These are phyloP conservation scores for human (Homo sapiens) DNA, from an alignment of 2,113 vertebrate genomes.

Conservation along the genomic window DNA sequence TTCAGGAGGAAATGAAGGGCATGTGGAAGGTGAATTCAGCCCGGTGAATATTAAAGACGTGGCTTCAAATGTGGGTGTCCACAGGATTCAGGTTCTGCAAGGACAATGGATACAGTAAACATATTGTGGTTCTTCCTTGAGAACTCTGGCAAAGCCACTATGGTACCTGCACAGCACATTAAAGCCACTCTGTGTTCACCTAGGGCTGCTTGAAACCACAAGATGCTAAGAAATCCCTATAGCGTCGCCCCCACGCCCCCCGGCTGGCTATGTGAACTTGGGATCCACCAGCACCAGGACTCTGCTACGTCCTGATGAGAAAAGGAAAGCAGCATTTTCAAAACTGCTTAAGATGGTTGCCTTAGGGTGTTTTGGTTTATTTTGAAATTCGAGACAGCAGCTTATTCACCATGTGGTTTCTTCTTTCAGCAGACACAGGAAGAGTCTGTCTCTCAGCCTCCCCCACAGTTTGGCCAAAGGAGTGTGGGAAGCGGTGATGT, in stretches of 20 bases:
- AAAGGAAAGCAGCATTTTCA: background rate
- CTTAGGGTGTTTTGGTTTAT: background rate
- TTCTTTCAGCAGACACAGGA: background rate
- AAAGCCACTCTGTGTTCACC: background rate
- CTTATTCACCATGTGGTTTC: background rate
- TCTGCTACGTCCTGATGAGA: fast-evolving
- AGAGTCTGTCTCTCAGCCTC: background rate
- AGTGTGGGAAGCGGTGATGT: background rate
- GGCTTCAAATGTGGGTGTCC: background rate
- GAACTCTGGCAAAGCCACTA: background rate
- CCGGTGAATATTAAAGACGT: background rate
- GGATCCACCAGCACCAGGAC: background rate
- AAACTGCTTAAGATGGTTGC: background rate
- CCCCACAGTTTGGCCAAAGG: background rate
- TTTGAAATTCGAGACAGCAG: background rate
- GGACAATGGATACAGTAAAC: fast-evolving
- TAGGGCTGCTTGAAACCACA: background rate
- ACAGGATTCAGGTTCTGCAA: background rate
- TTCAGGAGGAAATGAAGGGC: background rate
- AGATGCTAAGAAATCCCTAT: background rate
- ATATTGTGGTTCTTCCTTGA: background rate
- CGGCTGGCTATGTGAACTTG: background rate
- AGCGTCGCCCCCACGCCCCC: fast-evolving
- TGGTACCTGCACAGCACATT: background rate
- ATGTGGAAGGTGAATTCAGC: too few relatives aligned